Evolutionary conservation across 2,888 invertebrate species (phyloP).

Genomic region (Sericinus montela): DNA sequence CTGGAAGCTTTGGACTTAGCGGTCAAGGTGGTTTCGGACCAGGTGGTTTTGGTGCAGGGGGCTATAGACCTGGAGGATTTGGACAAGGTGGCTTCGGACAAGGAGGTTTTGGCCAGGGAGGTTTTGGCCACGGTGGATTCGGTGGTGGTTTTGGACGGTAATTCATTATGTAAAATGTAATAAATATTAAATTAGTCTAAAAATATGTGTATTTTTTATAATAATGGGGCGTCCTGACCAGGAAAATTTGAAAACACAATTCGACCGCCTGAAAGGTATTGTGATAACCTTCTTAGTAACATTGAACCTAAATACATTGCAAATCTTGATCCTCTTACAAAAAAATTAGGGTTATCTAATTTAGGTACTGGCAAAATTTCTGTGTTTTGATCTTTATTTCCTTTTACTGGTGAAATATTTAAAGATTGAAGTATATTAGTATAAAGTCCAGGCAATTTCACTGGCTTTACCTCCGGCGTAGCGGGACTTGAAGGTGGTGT

Average conservation of each 20-base stretch:
- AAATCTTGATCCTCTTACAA: conserved; percentile 41
- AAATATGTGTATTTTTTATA: conserved; percentile 2
- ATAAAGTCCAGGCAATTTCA: conserved; percentile 7
- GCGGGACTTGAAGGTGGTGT: not conserved
- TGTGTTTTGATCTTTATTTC: not conserved
- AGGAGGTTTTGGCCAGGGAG: conserved; percentile 24
- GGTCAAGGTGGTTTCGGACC: conserved; percentile 16
- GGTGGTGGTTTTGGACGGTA: conserved; percentile 12
- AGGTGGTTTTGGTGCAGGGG: conserved; percentile 20
- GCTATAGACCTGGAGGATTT: conserved; percentile 23
- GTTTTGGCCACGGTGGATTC: conserved; percentile 8
- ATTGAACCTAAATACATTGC: conserved; percentile 55
- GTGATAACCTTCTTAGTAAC: conserved; percentile 49
- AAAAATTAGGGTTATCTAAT: conserved; percentile 26
- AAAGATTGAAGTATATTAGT: conserved; percentile 13
- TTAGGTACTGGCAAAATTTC: not conserved
- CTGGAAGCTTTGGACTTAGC: conserved; percentile 16
- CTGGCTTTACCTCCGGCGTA: not conserved
- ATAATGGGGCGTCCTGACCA: not conserved
- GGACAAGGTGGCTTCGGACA: conserved; percentile 24
- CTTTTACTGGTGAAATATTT: conserved; percentile 2
- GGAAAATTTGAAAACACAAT: conserved; percentile 4
- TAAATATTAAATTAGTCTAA: not conserved
- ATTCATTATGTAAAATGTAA: not conserved
- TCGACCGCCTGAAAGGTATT: conserved; percentile 45